phyloP scores from a whole-genome alignment of 2,797 vertebrate genomes.

The Aselliscus stoliczkanus region DNA sequence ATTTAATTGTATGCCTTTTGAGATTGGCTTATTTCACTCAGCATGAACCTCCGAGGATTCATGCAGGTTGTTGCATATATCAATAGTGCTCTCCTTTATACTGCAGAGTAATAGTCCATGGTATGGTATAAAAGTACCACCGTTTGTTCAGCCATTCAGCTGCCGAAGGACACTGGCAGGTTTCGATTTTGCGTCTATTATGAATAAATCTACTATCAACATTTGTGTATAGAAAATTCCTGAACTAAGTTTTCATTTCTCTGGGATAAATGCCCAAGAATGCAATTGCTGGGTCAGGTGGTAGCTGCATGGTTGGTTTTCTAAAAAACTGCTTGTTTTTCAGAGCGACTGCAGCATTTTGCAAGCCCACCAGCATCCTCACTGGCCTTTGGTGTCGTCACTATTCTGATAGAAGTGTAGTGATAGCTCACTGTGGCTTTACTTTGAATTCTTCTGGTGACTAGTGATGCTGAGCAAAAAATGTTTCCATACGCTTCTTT shows the following conservation, averaged over 20 bases:
- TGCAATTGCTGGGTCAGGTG: background rate
- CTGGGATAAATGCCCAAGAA: background rate
- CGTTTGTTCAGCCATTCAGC: background rate
- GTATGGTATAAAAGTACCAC: background rate
- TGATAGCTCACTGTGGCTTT: background rate
- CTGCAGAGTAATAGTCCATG: background rate
- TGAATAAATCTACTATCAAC: background rate
- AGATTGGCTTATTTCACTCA: background rate
- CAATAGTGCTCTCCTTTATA: background rate
- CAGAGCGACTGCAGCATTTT: background rate
- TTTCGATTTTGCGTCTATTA: background rate
- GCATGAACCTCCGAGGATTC: background rate
- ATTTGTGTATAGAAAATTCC: background rate
- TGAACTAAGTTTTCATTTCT: background rate
- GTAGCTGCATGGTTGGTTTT: background rate
- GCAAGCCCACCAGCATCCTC: background rate
- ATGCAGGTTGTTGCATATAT: background rate
- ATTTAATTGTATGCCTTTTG: background rate
- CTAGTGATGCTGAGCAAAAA: background rate
- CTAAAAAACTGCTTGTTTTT: background rate
- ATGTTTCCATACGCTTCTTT: background rate
- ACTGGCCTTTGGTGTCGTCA: background rate
- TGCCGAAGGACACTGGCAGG: background rate
- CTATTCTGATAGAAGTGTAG: background rate
- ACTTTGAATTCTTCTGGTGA: background rate